Evolutionary conservation across 2,888 invertebrate species (phyloP), one percentile per base, ranked within the genome.

Genomic region (Pimpla rufipes): DNA sequence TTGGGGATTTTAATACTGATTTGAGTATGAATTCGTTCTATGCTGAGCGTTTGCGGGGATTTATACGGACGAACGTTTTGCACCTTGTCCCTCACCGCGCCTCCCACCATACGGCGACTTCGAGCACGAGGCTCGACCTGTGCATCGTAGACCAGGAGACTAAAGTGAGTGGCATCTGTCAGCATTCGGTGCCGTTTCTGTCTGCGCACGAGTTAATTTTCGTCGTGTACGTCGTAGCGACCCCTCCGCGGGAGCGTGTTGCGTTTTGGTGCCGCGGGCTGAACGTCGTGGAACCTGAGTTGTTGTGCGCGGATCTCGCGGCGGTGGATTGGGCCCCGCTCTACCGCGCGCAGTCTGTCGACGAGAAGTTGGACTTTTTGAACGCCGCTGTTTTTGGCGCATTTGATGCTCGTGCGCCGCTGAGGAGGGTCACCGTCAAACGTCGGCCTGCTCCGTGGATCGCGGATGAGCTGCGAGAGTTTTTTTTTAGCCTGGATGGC

Each of bases 1-100:
- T 35, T 1, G 59, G 59, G 6, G 59, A 59, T 35, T 59, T 59
- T n/a, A 59, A 59, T n/a, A 11, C 59, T n/a, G 59, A 59, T n/a
- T n/a, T 59, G n/a, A 13, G 13, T 5, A n/a, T 7, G n/a, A 1
- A 3, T 5, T 59, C 59, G 1, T 59, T 59, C n/a, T 35, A 59
- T 8, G 35, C 59, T 0, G 37, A 16, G 1, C 35, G n/a, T 35
- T 4, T 35, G 7, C 59, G 37, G 37, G 5, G n/a, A 1, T 59
- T 59, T 35, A 5, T n/a, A 0, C 7, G 2, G 8, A 16, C 13
- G 1, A 59, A 59, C 6, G n/a, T 2, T 2, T n/a, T 59, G 7
- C 16, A 59, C 16, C n/a, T 35, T 6, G n/a, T 59, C 2, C 59
- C n/a, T 1, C 59, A 59, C n/a, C 6, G n/a, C 1, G 59, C 59